phyloP scores from a whole-genome alignment of 1,140 invertebrate species.

The Macrobrachium nipponense region DNA sequence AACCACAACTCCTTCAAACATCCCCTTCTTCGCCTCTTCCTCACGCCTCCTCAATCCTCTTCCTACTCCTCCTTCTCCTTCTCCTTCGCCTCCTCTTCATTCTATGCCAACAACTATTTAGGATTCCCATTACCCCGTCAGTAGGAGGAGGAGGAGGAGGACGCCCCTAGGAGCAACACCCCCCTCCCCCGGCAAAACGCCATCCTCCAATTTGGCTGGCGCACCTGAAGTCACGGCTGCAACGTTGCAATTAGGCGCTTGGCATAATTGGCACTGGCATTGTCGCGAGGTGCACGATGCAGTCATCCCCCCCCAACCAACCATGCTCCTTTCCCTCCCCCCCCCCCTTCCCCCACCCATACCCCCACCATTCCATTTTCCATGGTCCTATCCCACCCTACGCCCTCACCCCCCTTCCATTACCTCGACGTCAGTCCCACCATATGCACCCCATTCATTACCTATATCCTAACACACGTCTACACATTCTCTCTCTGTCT shows the following conservation, averaged over 20 bases:
- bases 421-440: neutral
- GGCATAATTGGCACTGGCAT: slow-evolving; percentile 46
- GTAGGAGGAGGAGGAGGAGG: too few relatives aligned
- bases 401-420: neutral
- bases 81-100: neutral
- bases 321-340: neutral
- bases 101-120: neutral
- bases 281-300: slow-evolving; percentile 34
- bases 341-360: neutral
- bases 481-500: neutral
- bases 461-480: neutral
- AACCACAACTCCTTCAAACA: neutral
- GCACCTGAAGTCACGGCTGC: slow-evolving; percentile 41
- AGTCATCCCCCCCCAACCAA: neutral
- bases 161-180: neutral
- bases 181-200: neutral
- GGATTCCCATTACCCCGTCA: neutral
- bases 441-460: neutral
- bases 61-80: neutral
- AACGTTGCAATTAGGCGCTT: slow-evolving; percentile 44
- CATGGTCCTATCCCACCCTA: neutral
- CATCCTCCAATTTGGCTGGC: slow-evolving; percentile 25
- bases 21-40: too few relatives aligned
- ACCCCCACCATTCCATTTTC: neutral
- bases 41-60: too few relatives aligned